Percentiles rank a stretch among this genome's conserved stretches.
These are phyloP conservation scores for Pecten maximus DNA, from an alignment of 2,888 invertebrate genomes.

Conservation along the genomic window DNA sequence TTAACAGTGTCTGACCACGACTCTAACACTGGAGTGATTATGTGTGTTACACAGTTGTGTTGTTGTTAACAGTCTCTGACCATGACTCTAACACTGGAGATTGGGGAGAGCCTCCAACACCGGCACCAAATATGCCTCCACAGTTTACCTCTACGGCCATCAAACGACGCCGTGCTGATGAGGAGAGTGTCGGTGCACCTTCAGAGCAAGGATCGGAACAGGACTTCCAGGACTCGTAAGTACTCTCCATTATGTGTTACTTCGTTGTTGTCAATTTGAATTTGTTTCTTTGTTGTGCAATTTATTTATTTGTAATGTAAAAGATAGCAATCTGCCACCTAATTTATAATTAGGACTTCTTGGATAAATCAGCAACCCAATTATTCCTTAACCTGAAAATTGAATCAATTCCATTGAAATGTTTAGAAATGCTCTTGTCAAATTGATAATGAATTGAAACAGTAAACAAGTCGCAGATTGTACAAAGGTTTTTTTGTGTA, in stretches of 20 bases:
- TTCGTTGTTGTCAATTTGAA: not conserved
- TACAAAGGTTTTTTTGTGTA: too few relatives aligned
- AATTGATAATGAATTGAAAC: too few relatives aligned
- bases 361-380: too few relatives aligned
- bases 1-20: too few relatives aligned
- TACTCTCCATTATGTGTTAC: constrained; percentile 46
- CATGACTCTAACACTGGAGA: constrained; percentile 61
- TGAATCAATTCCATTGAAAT: too few relatives aligned
- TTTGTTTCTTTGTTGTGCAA: constrained; percentile 37
- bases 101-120: constrained; percentile 65
- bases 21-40: too few relatives aligned
- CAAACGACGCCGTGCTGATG: constrained; percentile 72
- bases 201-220: constrained; percentile 75
- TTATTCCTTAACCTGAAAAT: too few relatives aligned
- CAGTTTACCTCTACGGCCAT: constrained; percentile 73
- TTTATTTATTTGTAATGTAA: constrained; percentile 23
- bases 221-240: constrained; percentile 76
- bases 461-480: too few relatives aligned
- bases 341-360: constrained; percentile 15
- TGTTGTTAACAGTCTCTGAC: constrained; percentile 49
- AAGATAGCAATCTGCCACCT: not conserved
- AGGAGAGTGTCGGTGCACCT: constrained; percentile 66
- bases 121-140: constrained; percentile 71
- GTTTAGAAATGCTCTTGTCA: too few relatives aligned
- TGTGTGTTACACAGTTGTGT: not conserved